Evolutionary conservation across 1,140 invertebrate species (phyloP), one percentile per base, ranked within the genome.

Genomic region (Macrocentrus cingulum): DNA sequence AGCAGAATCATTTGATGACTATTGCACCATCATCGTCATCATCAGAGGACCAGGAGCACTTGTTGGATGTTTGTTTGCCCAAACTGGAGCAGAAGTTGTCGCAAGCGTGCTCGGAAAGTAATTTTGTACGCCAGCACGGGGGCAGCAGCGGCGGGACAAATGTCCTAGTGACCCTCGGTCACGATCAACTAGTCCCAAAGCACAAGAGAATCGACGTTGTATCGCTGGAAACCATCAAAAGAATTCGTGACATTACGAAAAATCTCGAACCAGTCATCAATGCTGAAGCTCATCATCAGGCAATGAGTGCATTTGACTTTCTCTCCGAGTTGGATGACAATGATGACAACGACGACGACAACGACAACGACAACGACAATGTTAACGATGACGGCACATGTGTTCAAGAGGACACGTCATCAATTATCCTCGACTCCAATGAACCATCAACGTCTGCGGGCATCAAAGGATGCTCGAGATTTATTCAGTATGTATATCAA

Each of bases 201-300:
- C 61, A 68, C 0, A 77, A 76, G 34, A 65, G 75, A 25, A 80
- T 80, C 39, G 77, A 80, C 55, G 75, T 80, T 0, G 76, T 79
- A 3, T 80, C 76, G 1, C 73, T 70, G 11, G 76, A 80, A 45
- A 80, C 77, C 2, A 79, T 80, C 16, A 79, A 77, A 36, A 66
- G 77, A 0, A 66, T 80, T 1, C 68, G 74, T 1, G 71, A 77
- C 37, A 80, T 80, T 19, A 80, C 77, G 1, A 76, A 69, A 29
- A 77, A 80, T 39, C 56, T 77, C 0, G 77, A 79, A 55, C 75
- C 74, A 1, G 74, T 77, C 39, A 62, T 34, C 18, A 56, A 11
- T 42, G 37, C n/a, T n/a, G n/a, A n/a, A 1, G 19, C 8, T n/a
- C 37, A 41, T 13, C 9, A 22, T 50, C 66, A 64, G 11, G 67